These are phyloP conservation scores for Elaphurus davidianus DNA, from an alignment of 2,113 vertebrate genomes.

Conservation along the genomic window DNA sequence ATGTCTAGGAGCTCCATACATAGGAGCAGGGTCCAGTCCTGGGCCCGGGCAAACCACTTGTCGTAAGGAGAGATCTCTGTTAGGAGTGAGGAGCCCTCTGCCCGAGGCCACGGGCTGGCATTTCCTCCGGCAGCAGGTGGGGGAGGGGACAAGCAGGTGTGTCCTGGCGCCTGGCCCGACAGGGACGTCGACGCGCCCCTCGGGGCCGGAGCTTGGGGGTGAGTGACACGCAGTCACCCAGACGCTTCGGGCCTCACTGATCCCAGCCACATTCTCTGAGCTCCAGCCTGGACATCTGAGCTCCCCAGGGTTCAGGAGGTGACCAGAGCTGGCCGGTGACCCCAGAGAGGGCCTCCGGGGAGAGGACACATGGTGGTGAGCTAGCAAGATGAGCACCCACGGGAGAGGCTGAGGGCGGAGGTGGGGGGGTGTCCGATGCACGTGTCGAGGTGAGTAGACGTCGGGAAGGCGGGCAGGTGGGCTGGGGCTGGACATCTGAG, in stretches of 20 bases:
- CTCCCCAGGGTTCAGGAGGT: neutral
- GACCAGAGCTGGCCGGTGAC: neutral
- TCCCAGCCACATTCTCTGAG: slow-evolving; percentile 21
- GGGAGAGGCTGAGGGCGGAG: neutral
- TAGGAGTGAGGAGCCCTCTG: neutral
- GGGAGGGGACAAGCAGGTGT: slow-evolving; percentile 45
- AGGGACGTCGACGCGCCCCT: neutral
- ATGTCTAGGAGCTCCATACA: no score
- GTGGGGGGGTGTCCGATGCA: neutral
- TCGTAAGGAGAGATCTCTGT: neutral
- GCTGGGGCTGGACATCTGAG: neutral
- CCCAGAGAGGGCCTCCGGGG: neutral
- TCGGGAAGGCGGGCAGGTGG: neutral
- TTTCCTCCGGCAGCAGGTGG: neutral
- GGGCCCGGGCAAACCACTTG: neutral
- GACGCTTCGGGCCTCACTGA: neutral
- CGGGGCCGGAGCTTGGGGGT: neutral
- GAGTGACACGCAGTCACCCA: neutral
- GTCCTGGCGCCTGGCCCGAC: neutral
- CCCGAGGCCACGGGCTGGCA: neutral
- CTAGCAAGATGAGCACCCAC: neutral
- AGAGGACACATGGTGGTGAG: neutral
- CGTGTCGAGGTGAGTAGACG: neutral
- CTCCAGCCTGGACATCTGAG: neutral
- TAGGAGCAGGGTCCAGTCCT: neutral